Evolutionary conservation across 2,797 vertebrate genomes (phyloP).

Genomic region (Gobio occitaniae): DNA sequence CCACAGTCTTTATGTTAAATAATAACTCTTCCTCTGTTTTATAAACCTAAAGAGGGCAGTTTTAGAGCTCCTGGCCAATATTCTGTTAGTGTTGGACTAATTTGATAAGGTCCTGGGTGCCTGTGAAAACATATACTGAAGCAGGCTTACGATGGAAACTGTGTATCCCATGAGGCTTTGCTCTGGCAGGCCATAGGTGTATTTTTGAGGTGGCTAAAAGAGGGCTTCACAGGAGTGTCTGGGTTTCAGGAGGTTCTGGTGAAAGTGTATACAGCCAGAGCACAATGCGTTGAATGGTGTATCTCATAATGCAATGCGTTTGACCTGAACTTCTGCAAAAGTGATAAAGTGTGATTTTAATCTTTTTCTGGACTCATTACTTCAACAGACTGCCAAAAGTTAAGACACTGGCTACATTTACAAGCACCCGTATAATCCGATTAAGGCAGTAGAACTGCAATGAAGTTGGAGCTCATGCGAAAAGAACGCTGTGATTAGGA

Average conservation of each 20-base stretch:
- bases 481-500: not conserved
- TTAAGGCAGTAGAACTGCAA: not conserved
- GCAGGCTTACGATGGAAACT: conserved; percentile 70
- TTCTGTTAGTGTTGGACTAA: conserved; percentile 48
- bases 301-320: not conserved
- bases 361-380: not conserved
- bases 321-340: not conserved
- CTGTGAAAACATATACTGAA: conserved; percentile 58
- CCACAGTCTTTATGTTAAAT: conserved; percentile 17
- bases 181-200: conserved; percentile 64
- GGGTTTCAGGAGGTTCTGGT: conserved; percentile 43
- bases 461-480: not conserved
- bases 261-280: conserved; percentile 21
- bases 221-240: conserved; percentile 49
- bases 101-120: conserved; percentile 37
- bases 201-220: conserved; percentile 23
- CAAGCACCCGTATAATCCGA: not conserved
- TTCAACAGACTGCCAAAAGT: conserved; percentile 7
- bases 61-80: conserved; percentile 31
- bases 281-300: not conserved
- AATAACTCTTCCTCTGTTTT: conserved; percentile 29
- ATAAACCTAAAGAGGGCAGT: conserved; percentile 41
- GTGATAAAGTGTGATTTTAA: not conserved
- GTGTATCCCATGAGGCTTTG: conserved; percentile 73
- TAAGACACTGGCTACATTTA: conserved; percentile 3